Percentiles rank a stretch among this genome's conserved stretches.
Conservation (phyloP, 2,113 vertebrate species). For the Pollachius pollachius region DNA sequence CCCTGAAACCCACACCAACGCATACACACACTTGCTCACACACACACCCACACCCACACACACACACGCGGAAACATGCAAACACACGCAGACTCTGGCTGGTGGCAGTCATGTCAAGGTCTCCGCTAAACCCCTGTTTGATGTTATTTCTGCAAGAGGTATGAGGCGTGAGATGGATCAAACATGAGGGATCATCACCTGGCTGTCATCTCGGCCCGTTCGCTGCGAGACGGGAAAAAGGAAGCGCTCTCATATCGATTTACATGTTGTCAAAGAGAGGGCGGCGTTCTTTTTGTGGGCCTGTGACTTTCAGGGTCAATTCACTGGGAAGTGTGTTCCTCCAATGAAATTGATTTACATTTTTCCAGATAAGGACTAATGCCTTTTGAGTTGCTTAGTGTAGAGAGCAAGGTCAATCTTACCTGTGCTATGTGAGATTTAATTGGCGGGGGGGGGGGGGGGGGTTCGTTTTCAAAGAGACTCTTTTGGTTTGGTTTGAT, state of each 20-base stretch:
- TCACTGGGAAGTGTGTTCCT: too few relatives aligned
- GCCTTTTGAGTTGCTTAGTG: too few relatives aligned
- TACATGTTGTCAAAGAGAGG: conserved; percentile 40
- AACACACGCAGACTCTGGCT: not conserved
- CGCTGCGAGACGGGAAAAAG: conserved; percentile 43
- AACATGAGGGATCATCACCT: conserved; percentile 61
- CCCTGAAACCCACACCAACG: not conserved
- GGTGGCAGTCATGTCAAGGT: conserved; percentile 45
- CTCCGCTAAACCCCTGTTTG: conserved; percentile 55
- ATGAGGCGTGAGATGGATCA: conserved; percentile 50
- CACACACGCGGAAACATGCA: conserved; percentile 4
- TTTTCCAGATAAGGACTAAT: too few relatives aligned
- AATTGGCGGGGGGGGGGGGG: too few relatives aligned
- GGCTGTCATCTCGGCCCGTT: conserved; percentile 37
- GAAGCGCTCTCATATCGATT: conserved; percentile 41
- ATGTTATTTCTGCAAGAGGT: conserved; percentile 51
- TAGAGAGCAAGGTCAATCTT: too few relatives aligned
- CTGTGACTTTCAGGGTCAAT: too few relatives aligned
- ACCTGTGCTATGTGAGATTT: too few relatives aligned
- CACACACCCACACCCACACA: conserved; percentile 4
- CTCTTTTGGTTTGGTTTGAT: too few relatives aligned
- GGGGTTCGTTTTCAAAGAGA: too few relatives aligned
- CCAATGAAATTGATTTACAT: too few relatives aligned
- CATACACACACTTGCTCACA: not conserved
- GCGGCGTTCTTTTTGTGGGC: conserved; percentile 20